phyloP scores from a whole-genome alignment of 2,113 vertebrate species.

The Archilochus colubris region DNA sequence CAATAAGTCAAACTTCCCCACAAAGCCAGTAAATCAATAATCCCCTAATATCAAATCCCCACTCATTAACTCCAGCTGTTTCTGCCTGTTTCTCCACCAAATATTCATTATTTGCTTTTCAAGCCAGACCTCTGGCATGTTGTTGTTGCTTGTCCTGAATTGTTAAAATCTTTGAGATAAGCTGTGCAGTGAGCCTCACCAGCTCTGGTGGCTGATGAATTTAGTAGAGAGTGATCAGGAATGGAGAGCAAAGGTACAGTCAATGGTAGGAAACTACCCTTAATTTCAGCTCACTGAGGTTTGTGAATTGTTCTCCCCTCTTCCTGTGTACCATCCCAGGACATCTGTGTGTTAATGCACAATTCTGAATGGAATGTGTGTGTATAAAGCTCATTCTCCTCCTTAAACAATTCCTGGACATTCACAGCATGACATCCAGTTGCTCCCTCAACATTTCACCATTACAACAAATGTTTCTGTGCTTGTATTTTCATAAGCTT shows the following conservation, averaged over 20 bases:
- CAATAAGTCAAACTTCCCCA: slow-evolving; percentile 36
- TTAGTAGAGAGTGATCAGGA: not conserved
- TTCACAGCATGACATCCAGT: not conserved
- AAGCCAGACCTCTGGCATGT: not conserved
- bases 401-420: not conserved
- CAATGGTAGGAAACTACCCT: not conserved
- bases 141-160: slow-evolving; percentile 14
- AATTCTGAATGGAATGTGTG: not conserved
- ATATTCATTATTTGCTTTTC: slow-evolving; percentile 8
- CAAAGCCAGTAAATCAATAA: slow-evolving; percentile 29
- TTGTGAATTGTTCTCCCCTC: not conserved
- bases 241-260: not conserved
- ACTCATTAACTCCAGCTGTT: slow-evolving; percentile 46
- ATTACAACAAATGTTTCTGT: not conserved
- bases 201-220: not conserved
- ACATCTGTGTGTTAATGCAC: not conserved
- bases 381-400: not conserved
- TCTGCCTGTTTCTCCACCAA: not conserved
- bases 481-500: not conserved
- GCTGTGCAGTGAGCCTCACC: not conserved
- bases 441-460: not conserved
- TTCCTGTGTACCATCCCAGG: not conserved
- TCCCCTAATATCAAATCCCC: slow-evolving; percentile 24
- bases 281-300: not conserved
- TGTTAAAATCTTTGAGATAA: not conserved